A percentile compares a stretch with the other conserved stretches of the same genome.
These are phyloP conservation scores for Ormyrus labotus DNA, from an alignment of 2,888 invertebrate species.

Conservation along the genomic window DNA sequence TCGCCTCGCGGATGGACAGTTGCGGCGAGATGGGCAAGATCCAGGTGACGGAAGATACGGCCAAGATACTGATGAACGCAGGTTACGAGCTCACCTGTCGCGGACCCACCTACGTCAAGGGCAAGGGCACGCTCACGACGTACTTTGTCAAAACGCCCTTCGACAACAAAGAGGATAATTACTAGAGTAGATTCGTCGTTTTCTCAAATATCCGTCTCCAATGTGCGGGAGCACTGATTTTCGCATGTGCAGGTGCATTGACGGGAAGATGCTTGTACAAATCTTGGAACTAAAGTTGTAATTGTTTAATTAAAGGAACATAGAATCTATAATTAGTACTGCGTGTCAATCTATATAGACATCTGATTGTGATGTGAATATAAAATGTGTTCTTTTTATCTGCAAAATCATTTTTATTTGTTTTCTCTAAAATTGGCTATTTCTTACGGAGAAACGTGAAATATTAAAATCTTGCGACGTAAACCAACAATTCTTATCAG, in stretches of 20 bases:
- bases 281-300: not conserved
- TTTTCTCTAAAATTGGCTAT: no score
- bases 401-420: no score
- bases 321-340: not conserved
- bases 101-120: slow-evolving; percentile 95
- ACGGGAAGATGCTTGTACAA: no score
- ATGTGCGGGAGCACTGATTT: not conserved
- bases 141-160: slow-evolving; percentile 93
- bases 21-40: slow-evolving; percentile 92
- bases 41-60: slow-evolving; percentile 90
- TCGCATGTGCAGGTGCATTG: not conserved
- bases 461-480: no score
- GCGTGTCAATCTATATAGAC: not conserved
- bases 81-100: slow-evolving; percentile 93
- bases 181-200: not conserved
- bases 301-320: not conserved
- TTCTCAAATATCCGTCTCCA: not conserved
- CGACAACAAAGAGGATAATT: slow-evolving; percentile 72
- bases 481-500: no score
- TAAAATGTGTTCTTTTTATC: no score
- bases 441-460: no score
- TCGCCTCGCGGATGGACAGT: slow-evolving; percentile 98
- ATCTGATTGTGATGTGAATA: not conserved
- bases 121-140: slow-evolving; percentile 92
- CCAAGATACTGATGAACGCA: slow-evolving; percentile 87